Evolutionary conservation across 2,113 vertebrate genomes (phyloP).

Genomic region (Paramormyrops kingsleyae): DNA sequence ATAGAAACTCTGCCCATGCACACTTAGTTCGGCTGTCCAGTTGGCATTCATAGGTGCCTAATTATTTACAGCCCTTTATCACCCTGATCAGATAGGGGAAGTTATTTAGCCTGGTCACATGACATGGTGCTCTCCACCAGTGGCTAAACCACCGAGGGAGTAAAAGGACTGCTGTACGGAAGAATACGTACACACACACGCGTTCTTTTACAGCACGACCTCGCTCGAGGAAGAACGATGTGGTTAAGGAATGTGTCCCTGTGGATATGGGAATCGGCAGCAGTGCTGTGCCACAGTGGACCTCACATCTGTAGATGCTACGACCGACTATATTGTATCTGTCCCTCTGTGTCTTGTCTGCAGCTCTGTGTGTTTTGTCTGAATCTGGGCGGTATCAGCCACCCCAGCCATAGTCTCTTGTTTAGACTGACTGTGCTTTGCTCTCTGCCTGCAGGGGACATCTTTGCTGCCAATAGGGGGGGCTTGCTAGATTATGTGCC

Average conservation of each 20-base stretch:
- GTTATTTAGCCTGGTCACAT: background rate
- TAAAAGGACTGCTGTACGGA: background rate
- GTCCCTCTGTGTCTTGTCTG: background rate
- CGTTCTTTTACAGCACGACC: background rate
- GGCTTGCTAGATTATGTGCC: conserved; percentile 42
- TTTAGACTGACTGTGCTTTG: background rate
- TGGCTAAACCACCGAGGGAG: background rate
- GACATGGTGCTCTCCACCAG: background rate
- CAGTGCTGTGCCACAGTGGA: background rate
- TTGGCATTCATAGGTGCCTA: background rate
- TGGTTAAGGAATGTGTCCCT: background rate
- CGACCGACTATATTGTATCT: background rate
- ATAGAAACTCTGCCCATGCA: background rate
- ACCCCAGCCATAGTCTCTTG: background rate
- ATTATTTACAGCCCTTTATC: background rate
- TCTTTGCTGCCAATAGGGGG: conserved; percentile 18
- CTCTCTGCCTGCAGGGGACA: conserved; percentile 40
- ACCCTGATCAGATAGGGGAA: background rate
- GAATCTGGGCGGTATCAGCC: background rate
- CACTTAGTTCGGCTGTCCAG: background rate
- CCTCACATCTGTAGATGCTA: too few relatives aligned
- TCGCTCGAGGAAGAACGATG: background rate
- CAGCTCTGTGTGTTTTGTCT: background rate
- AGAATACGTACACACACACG: background rate
- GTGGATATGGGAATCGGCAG: background rate